A percentile compares a stretch with the other conserved stretches of the same genome.
Evolutionary conservation across 92 coral and sea anemone species (phyloP).

Genomic region (Porites rus): DNA sequence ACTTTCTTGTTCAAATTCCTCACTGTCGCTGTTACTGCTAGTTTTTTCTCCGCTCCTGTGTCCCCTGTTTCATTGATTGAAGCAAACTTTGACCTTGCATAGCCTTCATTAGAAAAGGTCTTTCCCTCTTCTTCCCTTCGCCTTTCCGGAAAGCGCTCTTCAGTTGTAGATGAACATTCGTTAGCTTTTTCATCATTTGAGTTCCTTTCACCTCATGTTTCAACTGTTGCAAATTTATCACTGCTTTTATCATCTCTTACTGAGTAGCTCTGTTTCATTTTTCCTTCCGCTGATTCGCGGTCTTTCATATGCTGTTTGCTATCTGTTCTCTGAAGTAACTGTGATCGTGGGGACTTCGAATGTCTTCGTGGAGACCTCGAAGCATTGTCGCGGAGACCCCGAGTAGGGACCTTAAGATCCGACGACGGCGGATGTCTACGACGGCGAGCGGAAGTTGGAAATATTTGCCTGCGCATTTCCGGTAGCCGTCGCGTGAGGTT

Average conservation of each 20-base stretch:
- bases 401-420: no score
- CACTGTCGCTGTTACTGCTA: slow-evolving; percentile 8
- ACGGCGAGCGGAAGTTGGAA: no score
- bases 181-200: background rate
- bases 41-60: background rate
- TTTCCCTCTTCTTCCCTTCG: background rate
- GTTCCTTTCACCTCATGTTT: background rate
- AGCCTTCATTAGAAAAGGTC: background rate
- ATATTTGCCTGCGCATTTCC: no score
- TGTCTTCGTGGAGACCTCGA: no score
- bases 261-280: background rate
- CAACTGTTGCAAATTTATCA: background rate
- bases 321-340: background rate
- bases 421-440: no score
- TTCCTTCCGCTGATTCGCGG: background rate
- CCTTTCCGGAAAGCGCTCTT: background rate
- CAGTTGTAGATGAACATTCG: background rate
- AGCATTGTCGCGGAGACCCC: no score
- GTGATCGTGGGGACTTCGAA: no score
- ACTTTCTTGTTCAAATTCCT: background rate
- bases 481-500: no score
- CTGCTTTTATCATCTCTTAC: background rate
- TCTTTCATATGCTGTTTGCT: background rate
- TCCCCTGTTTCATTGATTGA: background rate
- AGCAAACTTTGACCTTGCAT: background rate